phyloP scores from a whole-genome alignment of 1,140 invertebrate species.

The Maconellicoccus hirsutus region DNA sequence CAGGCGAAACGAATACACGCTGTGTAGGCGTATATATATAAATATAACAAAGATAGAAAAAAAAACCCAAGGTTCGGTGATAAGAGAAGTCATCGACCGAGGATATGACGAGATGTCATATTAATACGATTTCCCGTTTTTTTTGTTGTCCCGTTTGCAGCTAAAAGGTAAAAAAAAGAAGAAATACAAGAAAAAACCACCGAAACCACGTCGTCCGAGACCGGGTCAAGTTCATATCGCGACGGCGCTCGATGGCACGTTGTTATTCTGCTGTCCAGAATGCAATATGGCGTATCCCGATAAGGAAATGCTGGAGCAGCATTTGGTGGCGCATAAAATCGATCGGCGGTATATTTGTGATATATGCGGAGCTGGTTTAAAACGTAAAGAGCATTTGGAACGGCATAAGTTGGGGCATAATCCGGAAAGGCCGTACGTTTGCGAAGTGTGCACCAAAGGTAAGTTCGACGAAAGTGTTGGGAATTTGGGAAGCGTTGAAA shows the following conservation, averaged over 20 bases:
- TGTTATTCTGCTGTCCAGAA: constrained; percentile 62
- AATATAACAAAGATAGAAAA: too few species aligned
- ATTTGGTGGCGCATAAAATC: constrained; percentile 61
- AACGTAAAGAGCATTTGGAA: constrained; percentile 66
- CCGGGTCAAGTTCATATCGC: constrained; percentile 59
- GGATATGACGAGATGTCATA: too few species aligned
- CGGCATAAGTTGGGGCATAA: constrained; percentile 65
- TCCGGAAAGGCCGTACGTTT: constrained; percentile 62
- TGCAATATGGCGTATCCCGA: constrained; percentile 67
- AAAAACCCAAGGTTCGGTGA: too few species aligned
- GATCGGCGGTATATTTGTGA: constrained; percentile 54
- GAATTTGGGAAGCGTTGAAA: too few species aligned
- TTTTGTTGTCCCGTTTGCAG: constrained; percentile 14
- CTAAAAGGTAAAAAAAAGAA: constrained; percentile 50
- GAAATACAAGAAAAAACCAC: constrained; percentile 66
- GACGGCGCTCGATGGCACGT: constrained; percentile 55
- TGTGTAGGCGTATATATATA: too few species aligned
- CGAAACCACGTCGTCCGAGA: constrained; percentile 55
- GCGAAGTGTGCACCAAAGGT: constrained; percentile 57
- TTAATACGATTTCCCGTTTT: background rate
- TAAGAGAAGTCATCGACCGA: too few species aligned
- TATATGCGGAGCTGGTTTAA: constrained; percentile 52
- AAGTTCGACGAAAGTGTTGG: too few species aligned
- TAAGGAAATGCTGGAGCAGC: constrained; percentile 60
- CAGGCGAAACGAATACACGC: too few species aligned